Percentiles rank a stretch among this genome's conserved stretches.
Evolutionary conservation across 1,140 invertebrate genomes (phyloP).

Genomic region (Adelges cooleyi): DNA sequence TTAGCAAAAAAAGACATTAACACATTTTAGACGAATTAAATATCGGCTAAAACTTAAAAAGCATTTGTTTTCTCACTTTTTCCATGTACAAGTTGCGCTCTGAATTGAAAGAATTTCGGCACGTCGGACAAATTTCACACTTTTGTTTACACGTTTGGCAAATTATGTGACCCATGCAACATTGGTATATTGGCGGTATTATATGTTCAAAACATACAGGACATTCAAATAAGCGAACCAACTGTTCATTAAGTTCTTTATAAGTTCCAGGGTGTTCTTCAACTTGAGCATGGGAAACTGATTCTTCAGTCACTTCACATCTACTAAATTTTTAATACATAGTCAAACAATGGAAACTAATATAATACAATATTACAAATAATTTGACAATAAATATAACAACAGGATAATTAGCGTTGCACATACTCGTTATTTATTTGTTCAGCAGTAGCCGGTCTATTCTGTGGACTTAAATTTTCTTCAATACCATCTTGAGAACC

Average conservation of each 20-base stretch:
- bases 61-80: conserved; percentile 28
- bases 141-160: conserved; percentile 31
- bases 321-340: no score
- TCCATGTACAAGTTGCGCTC: conserved; percentile 33
- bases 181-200: conserved; percentile 34
- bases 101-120: conserved; percentile 32
- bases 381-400: no score
- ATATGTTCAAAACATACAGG: conserved; percentile 36
- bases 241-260: conserved; percentile 30
- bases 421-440: no score
- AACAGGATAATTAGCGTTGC: no score
- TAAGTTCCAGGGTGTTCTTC: conserved; percentile 29
- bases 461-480: no score
- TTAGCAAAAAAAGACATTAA: conserved; percentile 23
- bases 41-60: neutral
- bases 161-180: conserved; percentile 33
- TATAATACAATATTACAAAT: neutral
- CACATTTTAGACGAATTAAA: neutral
- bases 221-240: conserved; percentile 34
- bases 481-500: no score
- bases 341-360: neutral
- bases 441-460: no score
- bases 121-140: conserved; percentile 33
- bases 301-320: neutral
- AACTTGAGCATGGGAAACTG: neutral